Conservation (phyloP, 2,888 invertebrate genomes). For the Teinopalpus imperialis region DNA sequence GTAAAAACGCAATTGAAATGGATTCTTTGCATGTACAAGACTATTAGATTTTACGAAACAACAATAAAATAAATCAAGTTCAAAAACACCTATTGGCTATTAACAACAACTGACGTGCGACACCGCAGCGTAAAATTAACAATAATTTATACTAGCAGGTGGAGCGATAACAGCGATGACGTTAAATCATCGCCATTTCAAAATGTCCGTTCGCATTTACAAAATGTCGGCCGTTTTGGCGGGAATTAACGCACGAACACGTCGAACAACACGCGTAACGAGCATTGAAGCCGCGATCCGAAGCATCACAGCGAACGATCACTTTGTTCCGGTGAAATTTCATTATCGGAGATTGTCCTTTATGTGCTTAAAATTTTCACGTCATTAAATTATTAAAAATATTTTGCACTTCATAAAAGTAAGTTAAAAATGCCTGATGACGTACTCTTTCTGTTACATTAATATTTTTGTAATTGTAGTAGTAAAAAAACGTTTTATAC, state of each 20-base stretch:
- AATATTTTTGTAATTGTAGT: no score
- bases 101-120: conserved; percentile 3
- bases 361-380: neutral
- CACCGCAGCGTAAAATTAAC: conserved; percentile 5
- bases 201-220: conserved; percentile 22
- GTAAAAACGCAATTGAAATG: no score
- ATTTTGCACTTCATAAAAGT: no score
- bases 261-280: conserved; percentile 11
- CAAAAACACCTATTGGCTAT: neutral
- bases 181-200: conserved; percentile 25
- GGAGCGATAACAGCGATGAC: conserved; percentile 17
- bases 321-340: conserved; percentile 8
- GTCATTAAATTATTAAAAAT: neutral
- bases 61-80: neutral
- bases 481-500: no score
- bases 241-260: conserved; percentile 19
- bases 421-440: no score
- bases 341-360: neutral
- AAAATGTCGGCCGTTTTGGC: conserved; percentile 26
- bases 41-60: no score
- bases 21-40: no score
- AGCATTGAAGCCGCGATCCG: neutral
- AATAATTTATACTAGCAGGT: conserved; percentile 22
- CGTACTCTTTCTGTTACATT: no score
- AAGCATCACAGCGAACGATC: neutral